A percentile compares a stretch with the other conserved stretches of the same genome.
Conservation (phyloP, 2,888 invertebrate genomes). For the Caenorhabditis zanzibari region DNA sequence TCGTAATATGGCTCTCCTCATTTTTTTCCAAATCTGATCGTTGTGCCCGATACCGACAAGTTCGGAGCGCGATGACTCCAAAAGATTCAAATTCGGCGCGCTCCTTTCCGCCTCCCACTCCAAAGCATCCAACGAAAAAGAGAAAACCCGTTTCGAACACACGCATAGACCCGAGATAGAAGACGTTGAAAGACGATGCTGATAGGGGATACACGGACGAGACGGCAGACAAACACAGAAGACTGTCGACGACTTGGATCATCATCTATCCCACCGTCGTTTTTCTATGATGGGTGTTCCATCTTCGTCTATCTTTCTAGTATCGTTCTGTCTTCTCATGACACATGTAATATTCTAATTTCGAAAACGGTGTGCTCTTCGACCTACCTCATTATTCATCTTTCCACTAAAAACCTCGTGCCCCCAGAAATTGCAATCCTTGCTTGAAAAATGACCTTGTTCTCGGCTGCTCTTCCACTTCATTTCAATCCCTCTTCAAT, state of each 20-base stretch:
- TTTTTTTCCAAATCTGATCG: constrained; percentile 14
- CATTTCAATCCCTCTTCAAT: constrained; percentile 15
- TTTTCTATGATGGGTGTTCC: constrained; percentile 44
- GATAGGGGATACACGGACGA: constrained; percentile 47
- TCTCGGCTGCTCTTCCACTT: constrained; percentile 13
- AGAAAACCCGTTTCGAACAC: constrained; percentile 61
- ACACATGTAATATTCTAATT: neutral
- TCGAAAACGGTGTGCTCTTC: constrained; percentile 24
- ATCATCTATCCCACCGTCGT: constrained; percentile 53
- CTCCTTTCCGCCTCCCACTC: constrained; percentile 9
- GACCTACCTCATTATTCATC: constrained; percentile 10
- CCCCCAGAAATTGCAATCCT: constrained; percentile 10
- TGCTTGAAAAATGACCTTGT: constrained; percentile 41
- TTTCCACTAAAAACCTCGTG: constrained; percentile 2
- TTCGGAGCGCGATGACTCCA: constrained; percentile 36
- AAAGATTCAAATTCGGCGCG: constrained; percentile 59
- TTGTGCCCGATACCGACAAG: neutral
- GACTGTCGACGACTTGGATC: constrained; percentile 32
- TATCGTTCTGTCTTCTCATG: constrained; percentile 22
- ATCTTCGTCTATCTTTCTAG: constrained; percentile 19
- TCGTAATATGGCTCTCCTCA: neutral
- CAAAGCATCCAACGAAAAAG: constrained; percentile 37
- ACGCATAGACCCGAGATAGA: constrained; percentile 11
- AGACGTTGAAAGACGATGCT: constrained; percentile 49
- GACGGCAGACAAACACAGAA: constrained; percentile 51